These are phyloP conservation scores for Atta cephalotes DNA, from an alignment of 1,140 invertebrate genomes.

Conservation along the genomic window DNA sequence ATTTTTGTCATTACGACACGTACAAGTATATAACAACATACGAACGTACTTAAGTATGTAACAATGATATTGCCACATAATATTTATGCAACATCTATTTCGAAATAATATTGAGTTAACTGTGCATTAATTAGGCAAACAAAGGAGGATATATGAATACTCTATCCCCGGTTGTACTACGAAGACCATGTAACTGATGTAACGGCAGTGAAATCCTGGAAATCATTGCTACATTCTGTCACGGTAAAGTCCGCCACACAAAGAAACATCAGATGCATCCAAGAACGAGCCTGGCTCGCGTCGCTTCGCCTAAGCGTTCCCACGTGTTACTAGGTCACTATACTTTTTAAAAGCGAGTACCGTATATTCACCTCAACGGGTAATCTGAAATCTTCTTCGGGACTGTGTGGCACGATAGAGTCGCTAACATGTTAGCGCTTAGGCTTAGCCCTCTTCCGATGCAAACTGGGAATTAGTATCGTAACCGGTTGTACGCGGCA, in stretches of 20 bases:
- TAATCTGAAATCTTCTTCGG: constrained; percentile 66
- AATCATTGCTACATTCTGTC: constrained; percentile 72
- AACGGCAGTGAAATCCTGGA: constrained; percentile 66
- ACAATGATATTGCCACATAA: constrained; percentile 41
- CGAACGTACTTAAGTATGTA: neutral
- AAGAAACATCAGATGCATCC: constrained; percentile 74
- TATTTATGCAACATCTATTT: constrained; percentile 41
- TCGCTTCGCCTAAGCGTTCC: constrained; percentile 72
- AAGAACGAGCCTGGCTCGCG: constrained; percentile 64
- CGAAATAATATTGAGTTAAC: constrained; percentile 50
- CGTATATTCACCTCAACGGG: constrained; percentile 74
- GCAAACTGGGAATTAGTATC: constrained; percentile 35
- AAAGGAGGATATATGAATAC: constrained; percentile 45
- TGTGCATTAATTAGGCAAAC: constrained; percentile 63
- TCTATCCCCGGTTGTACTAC: neutral
- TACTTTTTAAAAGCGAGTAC: constrained; percentile 76
- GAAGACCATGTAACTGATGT: constrained; percentile 60
- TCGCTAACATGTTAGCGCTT: constrained; percentile 47
- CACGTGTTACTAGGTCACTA: constrained; percentile 78
- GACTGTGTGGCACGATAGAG: constrained; percentile 36
- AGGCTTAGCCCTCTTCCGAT: constrained; percentile 27
- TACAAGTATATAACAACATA: neutral
- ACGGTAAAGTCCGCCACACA: constrained; percentile 51
- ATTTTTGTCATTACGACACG: neutral
- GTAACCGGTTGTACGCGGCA: constrained; percentile 39